These are phyloP conservation scores for Rhodinocichla rosea DNA, from an alignment of 2,113 vertebrate genomes.

Conservation along the genomic window DNA sequence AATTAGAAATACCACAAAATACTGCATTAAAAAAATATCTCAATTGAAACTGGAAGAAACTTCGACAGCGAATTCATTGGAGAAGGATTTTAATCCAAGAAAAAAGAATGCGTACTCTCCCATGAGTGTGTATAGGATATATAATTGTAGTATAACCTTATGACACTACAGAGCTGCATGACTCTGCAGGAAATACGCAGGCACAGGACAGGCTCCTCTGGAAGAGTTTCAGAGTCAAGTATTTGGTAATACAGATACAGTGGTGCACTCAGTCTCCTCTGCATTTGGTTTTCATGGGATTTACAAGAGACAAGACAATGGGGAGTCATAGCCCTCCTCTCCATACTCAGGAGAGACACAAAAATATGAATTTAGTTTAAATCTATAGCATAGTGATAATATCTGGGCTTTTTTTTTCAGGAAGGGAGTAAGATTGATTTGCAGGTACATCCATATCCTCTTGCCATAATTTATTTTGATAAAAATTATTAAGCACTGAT, in stretches of 20 bases:
- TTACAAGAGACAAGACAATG: neutral
- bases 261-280: fast-evolving
- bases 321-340: neutral
- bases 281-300: neutral
- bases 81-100: neutral
- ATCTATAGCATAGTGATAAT: neutral
- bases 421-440: neutral
- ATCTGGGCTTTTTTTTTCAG: neutral
- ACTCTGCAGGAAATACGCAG: neutral
- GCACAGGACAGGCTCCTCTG: neutral
- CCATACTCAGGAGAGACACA: neutral
- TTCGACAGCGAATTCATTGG: neutral
- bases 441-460: neutral
- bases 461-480: neutral
- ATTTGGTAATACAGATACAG: neutral
- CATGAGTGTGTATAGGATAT: neutral
- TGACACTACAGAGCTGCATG: neutral
- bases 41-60: neutral
- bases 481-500: neutral
- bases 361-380: neutral
- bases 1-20: neutral
- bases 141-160: neutral
- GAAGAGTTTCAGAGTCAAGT: neutral
- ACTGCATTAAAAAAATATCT: neutral
- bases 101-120: neutral